Base-by-base conservation (phyloP, 1,140 invertebrate species). In the Penaeus chinensis region DNA sequence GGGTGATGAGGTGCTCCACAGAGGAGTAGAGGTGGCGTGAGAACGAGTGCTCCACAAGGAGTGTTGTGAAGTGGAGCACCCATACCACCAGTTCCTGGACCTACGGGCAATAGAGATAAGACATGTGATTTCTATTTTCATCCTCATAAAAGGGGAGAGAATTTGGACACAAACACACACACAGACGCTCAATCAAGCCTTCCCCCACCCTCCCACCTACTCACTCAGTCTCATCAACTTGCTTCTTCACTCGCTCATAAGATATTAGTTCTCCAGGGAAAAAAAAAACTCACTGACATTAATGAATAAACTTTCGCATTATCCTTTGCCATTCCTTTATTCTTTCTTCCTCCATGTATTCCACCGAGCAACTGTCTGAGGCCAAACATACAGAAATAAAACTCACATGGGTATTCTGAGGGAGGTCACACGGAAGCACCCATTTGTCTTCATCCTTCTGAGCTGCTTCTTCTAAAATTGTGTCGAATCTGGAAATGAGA, bases 41-140 rank as follows among this genome's bases (percentile, higher is more conserved):
- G 92, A 97, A 98, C 90, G 96, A 97, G 92, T 98, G 96, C 92
- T 98, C 97, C 91, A 98, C 97, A 61, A 98, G 93, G 81, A 97
- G 92, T 22, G 96, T 96, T 85, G 97, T 97, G 91, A 98, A 97
- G 89, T 96, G 95, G 20, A 97, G 93, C 81, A 97, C 95, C 92
- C 95, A 95, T 87, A 97, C 93, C 90, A 97, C 92, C 85, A 97
- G 92, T 87, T 95, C 94, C 92, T 96, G 96, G 90, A 95, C 82
- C 90, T 90, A 82, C 3, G 78, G 81, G 60, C n/a, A 42, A 37
- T n/a, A 62, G 42, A 47, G 16, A 8, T 80, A 7, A 81, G 27
- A 71, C 20, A 47, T 81, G 54, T 32, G 24, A 54, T 84, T 42
- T 20, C 47, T 71, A 37, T n/a, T 62, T 37, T 19, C 37, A 7